These are phyloP conservation scores for Pseudachorutes palmiensis DNA, from an alignment of 1,140 invertebrate species.

Conservation along the genomic window DNA sequence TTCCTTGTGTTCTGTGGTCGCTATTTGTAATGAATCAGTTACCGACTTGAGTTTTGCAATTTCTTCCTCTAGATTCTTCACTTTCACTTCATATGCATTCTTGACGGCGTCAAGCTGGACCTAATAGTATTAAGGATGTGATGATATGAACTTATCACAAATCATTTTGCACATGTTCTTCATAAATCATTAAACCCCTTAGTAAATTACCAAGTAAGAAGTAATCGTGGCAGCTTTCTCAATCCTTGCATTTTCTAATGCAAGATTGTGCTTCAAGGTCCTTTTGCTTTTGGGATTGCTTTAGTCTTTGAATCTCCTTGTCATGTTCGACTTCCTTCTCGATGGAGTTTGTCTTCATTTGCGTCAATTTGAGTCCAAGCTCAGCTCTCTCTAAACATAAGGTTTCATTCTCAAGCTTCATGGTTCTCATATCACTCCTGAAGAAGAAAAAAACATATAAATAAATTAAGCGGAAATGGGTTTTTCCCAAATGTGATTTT, in stretches of 20 bases:
- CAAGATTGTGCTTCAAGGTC: constrained; percentile 18
- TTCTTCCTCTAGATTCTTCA: constrained; percentile 23
- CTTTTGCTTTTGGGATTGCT: constrained; percentile 24
- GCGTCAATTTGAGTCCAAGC: constrained; percentile 27
- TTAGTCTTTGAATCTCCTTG: constrained; percentile 27
- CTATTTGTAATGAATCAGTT: not conserved
- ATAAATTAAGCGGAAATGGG: constrained; percentile 4
- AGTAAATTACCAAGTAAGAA: constrained; percentile 22
- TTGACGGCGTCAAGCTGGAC: constrained; percentile 19
- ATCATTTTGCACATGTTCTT: no score
- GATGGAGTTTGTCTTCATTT: constrained; percentile 25
- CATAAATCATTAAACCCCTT: no score
- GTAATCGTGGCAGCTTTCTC: constrained; percentile 17
- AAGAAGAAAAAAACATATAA: constrained; percentile 8
- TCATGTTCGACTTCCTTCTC: constrained; percentile 30
- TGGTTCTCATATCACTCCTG: constrained; percentile 32
- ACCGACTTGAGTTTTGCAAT: constrained; percentile 8
- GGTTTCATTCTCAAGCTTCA: constrained; percentile 36
- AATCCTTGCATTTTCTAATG: constrained; percentile 12
- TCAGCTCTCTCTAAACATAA: constrained; percentile 30
- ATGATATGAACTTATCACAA: not conserved
- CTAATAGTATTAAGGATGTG: constrained; percentile 10
- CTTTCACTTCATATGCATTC: constrained; percentile 21
- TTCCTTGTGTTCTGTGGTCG: no score
- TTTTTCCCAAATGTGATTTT: not conserved